Conservation (phyloP, 2,113 vertebrate genomes). For the Leucopsar rothschildi region DNA sequence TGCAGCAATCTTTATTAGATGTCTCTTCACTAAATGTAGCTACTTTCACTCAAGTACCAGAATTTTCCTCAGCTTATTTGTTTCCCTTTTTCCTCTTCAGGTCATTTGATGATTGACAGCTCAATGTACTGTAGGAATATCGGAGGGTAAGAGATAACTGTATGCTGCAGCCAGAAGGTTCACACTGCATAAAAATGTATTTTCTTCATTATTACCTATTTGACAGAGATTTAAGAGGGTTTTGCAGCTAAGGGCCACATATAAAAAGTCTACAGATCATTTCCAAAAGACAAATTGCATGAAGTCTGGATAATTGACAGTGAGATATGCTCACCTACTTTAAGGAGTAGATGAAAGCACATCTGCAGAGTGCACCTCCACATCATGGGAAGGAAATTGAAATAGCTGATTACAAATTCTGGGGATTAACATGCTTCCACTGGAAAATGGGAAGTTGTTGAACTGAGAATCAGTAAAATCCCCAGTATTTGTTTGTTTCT, state of each 20-base stretch:
- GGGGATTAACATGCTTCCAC: background rate
- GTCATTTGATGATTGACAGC: slow-evolving; percentile 24
- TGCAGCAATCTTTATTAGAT: background rate
- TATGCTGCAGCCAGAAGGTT: background rate
- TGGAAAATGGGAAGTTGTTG: background rate
- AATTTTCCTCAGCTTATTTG: slow-evolving; percentile 5
- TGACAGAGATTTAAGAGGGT: slow-evolving; percentile 40
- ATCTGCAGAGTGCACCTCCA: background rate
- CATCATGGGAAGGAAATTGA: background rate
- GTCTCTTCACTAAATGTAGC: background rate
- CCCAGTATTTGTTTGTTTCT: background rate
- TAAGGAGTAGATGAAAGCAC: background rate
- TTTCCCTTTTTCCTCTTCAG: background rate
- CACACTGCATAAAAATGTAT: background rate
- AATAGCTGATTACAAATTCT: background rate
- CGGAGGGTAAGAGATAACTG: background rate
- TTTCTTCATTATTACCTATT: slow-evolving; percentile 4
- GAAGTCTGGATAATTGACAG: background rate
- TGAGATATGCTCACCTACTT: background rate
- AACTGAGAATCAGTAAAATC: background rate
- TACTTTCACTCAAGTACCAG: background rate
- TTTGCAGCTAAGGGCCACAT: background rate
- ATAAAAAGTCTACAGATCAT: background rate
- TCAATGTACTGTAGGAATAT: background rate
- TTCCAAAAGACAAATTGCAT: background rate